Evolutionary conservation across 2,888 invertebrate species (phyloP).

Genomic region (Platycnemis pennipes): DNA sequence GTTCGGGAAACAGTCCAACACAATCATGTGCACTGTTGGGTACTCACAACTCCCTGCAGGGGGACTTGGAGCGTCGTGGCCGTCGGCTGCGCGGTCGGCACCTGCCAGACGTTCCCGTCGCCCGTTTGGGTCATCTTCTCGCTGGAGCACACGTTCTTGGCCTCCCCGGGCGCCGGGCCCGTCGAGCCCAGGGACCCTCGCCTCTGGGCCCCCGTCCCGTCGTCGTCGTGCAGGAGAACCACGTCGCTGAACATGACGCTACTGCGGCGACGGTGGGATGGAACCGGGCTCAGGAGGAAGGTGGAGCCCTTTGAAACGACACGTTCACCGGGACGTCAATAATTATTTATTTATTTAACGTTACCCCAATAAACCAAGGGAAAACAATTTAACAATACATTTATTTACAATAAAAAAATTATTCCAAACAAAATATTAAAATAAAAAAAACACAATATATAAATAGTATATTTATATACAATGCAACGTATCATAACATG

Average conservation of each 20-base stretch:
- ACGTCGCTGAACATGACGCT: conserved; percentile 95
- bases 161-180: conserved; percentile 69
- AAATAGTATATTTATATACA: too few species aligned
- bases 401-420: too few species aligned
- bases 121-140: conserved; percentile 95
- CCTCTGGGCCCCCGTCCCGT: conserved; percentile 76
- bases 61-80: conserved; percentile 33
- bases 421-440: too few species aligned
- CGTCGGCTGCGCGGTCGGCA: not conserved
- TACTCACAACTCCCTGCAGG: conserved; percentile 26
- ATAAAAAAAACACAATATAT: too few species aligned
- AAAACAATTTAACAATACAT: too few species aligned
- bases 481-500: too few species aligned
- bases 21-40: too few species aligned
- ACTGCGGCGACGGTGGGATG: conserved; percentile 83
- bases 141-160: conserved; percentile 87
- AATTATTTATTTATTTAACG: too few species aligned
- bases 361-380: too few species aligned
- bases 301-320: not conserved
- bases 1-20: too few species aligned
- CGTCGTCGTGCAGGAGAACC: conserved; percentile 86
- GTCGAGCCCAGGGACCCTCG: conserved; percentile 72
- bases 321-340: too few species aligned
- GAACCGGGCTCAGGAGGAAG: conserved; percentile 67
- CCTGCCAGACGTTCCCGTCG: conserved; percentile 75